Conservation (phyloP, 2,888 invertebrate species). For the Drosophila maculinotata region DNA sequence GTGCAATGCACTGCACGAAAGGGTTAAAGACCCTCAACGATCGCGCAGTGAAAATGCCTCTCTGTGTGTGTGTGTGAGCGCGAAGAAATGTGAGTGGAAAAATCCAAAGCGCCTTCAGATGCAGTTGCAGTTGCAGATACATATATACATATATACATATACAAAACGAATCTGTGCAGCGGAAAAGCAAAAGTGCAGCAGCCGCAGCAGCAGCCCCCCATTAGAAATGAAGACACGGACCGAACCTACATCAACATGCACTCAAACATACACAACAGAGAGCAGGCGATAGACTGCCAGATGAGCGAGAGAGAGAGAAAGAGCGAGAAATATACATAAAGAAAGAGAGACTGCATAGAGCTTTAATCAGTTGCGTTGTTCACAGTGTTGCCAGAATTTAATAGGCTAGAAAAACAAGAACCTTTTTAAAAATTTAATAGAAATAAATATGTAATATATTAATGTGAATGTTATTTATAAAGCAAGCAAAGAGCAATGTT, state of each 20-base stretch:
- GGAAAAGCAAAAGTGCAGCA: conserved; percentile 78
- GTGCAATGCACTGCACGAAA: conserved; percentile 81
- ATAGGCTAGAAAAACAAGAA: too few species aligned
- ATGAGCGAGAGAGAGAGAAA: conserved; percentile 5
- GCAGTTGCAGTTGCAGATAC: conserved; percentile 37
- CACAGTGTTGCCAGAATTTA: too few species aligned
- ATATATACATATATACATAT: conserved; percentile 27
- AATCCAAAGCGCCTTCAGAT: conserved; percentile 50
- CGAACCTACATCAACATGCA: conserved; percentile 76
- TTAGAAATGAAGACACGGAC: conserved; percentile 57
- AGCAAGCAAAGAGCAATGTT: too few species aligned
- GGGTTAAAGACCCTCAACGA: conserved; percentile 83
- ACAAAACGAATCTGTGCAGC: conserved; percentile 61
- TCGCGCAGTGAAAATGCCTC: conserved; percentile 56
- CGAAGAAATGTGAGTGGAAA: conserved; percentile 76
- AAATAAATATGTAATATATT: too few species aligned
- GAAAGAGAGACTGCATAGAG: conserved; percentile 26
- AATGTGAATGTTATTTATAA: too few species aligned
- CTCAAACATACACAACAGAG: conserved; percentile 7
- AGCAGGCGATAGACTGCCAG: conserved; percentile 17
- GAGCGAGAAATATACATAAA: too few species aligned
- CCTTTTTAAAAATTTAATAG: too few species aligned
- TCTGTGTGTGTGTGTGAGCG: conserved; percentile 54
- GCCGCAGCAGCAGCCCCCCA: conserved; percentile 32
- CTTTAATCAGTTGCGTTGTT: conserved; percentile 12